These are phyloP conservation scores for Hemistola chrysoprasaria DNA, from an alignment of 2,888 invertebrate genomes.

Conservation along the genomic window DNA sequence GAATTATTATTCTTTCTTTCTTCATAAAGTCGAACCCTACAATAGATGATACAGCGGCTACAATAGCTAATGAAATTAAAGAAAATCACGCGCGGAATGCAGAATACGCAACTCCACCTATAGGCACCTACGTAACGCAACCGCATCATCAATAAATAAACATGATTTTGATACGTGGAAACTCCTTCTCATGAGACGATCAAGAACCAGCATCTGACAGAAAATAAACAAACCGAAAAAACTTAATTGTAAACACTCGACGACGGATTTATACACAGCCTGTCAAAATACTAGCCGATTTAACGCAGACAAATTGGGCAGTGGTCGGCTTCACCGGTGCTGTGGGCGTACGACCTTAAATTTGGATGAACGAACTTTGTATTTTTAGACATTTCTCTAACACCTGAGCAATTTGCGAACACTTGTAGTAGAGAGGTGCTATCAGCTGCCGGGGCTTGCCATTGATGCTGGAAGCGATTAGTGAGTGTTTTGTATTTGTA, in stretches of 20 bases:
- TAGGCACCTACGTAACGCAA: neutral
- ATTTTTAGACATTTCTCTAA: constrained; percentile 66
- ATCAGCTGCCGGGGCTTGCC: constrained; percentile 15
- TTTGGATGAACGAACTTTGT: constrained; percentile 68
- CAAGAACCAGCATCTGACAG: constrained; percentile 32
- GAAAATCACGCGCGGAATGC: constrained; percentile 7
- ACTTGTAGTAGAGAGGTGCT: constrained; percentile 31
- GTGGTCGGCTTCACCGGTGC: constrained; percentile 24
- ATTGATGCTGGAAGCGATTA: neutral
- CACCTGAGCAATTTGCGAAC: constrained; percentile 59
- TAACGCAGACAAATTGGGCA: constrained; percentile 32
- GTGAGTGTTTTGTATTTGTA: too few species aligned
- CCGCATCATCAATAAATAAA: constrained; percentile 9
- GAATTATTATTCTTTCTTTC: too few species aligned
- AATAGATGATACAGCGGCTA: too few species aligned
- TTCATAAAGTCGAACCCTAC: too few species aligned
- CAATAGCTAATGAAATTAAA: constrained; percentile 7
- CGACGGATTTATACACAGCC: constrained; percentile 62
- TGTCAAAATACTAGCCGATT: constrained; percentile 31
- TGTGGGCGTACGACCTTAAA: constrained; percentile 28
- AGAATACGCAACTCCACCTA: constrained; percentile 1
- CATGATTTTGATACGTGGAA: constrained; percentile 13
- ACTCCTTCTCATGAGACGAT: constrained; percentile 10
- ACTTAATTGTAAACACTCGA: constrained; percentile 71
- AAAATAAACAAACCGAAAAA: constrained; percentile 44